Evolutionary conservation across 2,113 vertebrate species (phyloP).

Genomic region (Hydrochoerus hydrochaeris): DNA sequence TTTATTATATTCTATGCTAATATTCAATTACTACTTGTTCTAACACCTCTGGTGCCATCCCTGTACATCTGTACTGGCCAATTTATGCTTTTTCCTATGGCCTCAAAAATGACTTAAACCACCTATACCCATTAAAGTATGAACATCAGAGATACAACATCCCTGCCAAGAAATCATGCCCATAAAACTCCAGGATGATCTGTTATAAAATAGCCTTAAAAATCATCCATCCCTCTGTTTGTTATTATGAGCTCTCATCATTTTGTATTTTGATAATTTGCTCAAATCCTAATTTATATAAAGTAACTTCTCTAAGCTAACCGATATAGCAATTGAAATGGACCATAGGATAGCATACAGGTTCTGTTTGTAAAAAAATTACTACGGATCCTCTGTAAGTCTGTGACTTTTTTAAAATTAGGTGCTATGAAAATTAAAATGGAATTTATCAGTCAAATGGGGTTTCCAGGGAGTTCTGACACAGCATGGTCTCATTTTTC

Average conservation of each 20-base stretch:
- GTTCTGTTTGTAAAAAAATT: neutral
- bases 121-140: neutral
- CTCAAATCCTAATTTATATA: conserved; percentile 28
- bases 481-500: too few species aligned
- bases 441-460: neutral
- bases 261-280: neutral
- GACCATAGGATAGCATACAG: neutral
- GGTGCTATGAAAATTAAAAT: neutral
- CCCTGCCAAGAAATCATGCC: conserved; percentile 48
- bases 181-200: neutral
- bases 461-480: neutral
- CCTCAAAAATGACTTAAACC: conserved; percentile 48
- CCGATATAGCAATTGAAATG: neutral
- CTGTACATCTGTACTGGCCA: neutral
- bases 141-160: neutral
- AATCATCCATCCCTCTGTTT: neutral
- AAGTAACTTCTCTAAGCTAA: neutral
- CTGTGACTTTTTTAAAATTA: neutral
- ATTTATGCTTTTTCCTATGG: neutral
- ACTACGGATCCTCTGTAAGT: neutral
- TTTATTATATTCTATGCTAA: conserved; percentile 23
- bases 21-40: neutral
- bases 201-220: conserved; percentile 20
- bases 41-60: neutral
- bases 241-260: neutral